These are phyloP conservation scores for Cryptus viduatorius DNA, from an alignment of 2,888 invertebrate genomes.

Conservation along the genomic window DNA sequence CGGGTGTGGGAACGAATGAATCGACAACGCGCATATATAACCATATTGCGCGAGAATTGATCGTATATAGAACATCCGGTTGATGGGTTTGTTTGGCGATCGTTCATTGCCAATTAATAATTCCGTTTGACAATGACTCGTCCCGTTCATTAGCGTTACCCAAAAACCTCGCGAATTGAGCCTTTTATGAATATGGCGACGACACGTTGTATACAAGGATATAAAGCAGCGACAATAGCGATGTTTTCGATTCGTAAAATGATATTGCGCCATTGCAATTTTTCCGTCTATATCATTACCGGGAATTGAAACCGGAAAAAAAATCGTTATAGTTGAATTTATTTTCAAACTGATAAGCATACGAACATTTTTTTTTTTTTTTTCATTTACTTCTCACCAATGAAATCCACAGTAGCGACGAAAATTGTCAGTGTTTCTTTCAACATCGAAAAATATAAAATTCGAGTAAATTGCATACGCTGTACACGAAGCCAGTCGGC, in stretches of 20 bases:
- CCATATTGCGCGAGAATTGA: neutral
- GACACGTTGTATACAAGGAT: neutral
- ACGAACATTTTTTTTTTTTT: too few relatives aligned
- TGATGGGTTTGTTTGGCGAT: conserved; percentile 14
- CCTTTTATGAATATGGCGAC: neutral
- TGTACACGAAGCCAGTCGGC: neutral
- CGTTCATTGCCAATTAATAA: conserved; percentile 6
- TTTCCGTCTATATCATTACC: neutral
- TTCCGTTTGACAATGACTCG: conserved; percentile 20
- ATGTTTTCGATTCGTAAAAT: neutral
- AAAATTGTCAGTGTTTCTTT: neutral
- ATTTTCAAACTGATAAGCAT: too few relatives aligned
- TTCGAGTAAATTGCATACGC: neutral
- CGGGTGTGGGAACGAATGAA: neutral
- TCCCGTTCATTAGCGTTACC: conserved; percentile 12
- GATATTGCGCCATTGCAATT: neutral
- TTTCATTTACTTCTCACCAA: neutral
- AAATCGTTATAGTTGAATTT: neutral
- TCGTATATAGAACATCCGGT: neutral
- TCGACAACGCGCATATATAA: conserved; percentile 1
- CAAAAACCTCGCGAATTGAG: neutral
- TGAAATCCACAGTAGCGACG: neutral
- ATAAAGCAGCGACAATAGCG: conserved; percentile 21
- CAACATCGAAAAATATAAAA: neutral
- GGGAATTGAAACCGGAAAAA: neutral